Percentiles rank a stretch among this genome's conserved stretches.
phyloP scores from a whole-genome alignment of 2,113 vertebrate species.

The Promerops cafer region DNA sequence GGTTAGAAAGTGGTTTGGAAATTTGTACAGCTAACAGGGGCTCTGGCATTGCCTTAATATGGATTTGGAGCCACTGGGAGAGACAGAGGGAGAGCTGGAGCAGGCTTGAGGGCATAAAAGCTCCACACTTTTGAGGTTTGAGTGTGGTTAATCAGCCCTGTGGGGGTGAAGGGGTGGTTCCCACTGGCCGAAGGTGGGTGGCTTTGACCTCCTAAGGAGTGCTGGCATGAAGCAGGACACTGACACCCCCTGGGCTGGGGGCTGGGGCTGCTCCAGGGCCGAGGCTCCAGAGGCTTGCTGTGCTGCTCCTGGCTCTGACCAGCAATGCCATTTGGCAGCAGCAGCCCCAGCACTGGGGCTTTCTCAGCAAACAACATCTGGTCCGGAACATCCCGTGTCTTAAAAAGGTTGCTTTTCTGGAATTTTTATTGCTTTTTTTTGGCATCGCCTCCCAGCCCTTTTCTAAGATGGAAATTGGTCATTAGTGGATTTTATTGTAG shows the following conservation, averaged over 20 bases:
- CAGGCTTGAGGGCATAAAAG: background rate
- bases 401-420: conserved; percentile 43
- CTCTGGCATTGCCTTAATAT: background rate
- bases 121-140: background rate
- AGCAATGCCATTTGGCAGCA: background rate
- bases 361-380: conserved; percentile 29
- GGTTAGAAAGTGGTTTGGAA: background rate
- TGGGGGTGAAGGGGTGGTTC: background rate
- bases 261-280: background rate
- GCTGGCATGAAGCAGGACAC: background rate
- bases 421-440: conserved; percentile 59
- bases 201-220: background rate
- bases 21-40: background rate
- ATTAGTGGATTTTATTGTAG: background rate
- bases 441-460: background rate
- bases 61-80: background rate
- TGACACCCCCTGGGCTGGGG: rapidly evolving
- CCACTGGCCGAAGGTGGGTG: background rate
- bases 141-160: background rate
- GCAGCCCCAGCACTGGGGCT: background rate
- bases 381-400: background rate
- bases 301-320: background rate
- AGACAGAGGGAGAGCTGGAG: background rate
- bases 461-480: conserved; percentile 16
- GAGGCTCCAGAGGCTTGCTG: background rate